phyloP scores from a whole-genome alignment of 2,113 vertebrate species.

The Bungarus multicinctus region DNA sequence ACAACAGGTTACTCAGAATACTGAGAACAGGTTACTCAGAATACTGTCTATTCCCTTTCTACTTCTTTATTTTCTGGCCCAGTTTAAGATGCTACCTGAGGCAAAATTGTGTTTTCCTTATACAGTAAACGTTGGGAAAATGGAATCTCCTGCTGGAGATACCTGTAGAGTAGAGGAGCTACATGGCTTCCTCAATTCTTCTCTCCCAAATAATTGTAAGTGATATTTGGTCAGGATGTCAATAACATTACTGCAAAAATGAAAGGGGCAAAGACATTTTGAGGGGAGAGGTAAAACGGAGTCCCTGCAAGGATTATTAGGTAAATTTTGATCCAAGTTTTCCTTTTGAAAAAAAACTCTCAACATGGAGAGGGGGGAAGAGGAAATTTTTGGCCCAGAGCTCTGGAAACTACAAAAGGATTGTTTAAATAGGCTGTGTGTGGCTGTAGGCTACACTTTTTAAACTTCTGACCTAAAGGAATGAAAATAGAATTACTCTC shows the following conservation, averaged over 20 bases:
- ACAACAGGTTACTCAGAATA: not conserved
- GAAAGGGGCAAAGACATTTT: not conserved
- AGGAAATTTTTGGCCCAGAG: not conserved
- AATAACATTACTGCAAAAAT: not conserved
- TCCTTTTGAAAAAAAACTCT: not conserved
- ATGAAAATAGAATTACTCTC: not conserved
- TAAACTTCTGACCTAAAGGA: not conserved
- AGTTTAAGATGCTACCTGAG: not conserved
- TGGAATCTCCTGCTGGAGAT: not conserved
- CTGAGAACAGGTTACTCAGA: no score
- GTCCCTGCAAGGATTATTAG: not conserved
- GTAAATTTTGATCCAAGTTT: not conserved
- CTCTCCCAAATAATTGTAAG: not conserved
- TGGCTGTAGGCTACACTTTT: not conserved
- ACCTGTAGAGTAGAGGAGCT: not conserved
- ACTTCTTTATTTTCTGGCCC: no score
- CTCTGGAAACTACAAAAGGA: not conserved
- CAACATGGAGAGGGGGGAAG: not conserved
- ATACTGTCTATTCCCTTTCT: not conserved
- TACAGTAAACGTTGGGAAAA: not conserved
- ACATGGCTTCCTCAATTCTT: not conserved
- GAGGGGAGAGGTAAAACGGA: not conserved
- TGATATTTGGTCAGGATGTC: not conserved
- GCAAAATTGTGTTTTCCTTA: not conserved
- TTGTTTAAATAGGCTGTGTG: not conserved